These are phyloP conservation scores for Peromyscus aztecus DNA, from an alignment of 2,797 vertebrate genomes.

Conservation along the genomic window DNA sequence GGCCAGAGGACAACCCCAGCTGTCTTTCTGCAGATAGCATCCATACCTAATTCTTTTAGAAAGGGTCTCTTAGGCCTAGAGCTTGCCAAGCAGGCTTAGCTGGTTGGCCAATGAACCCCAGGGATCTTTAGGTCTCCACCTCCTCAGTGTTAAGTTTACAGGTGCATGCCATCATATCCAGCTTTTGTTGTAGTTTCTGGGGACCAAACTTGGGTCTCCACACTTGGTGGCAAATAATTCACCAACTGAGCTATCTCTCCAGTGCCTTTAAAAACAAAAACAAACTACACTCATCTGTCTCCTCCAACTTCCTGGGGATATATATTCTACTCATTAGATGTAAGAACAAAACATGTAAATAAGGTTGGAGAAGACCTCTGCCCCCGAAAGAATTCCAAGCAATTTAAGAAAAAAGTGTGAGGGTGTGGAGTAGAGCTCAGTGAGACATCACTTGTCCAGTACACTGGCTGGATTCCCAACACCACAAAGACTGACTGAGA, in stretches of 20 bases:
- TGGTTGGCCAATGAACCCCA: background rate
- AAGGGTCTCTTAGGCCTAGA: background rate
- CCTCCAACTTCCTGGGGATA: background rate
- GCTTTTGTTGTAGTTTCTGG: background rate
- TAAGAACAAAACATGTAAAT: background rate
- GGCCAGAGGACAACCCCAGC: background rate
- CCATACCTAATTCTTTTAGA: background rate
- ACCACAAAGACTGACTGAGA: background rate
- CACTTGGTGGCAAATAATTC: background rate
- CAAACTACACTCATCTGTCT: background rate
- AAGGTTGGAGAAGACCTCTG: background rate
- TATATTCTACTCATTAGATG: background rate
- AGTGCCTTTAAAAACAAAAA: background rate
- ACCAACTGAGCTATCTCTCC: background rate
- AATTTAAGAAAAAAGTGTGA: background rate
- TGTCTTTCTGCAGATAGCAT: background rate
- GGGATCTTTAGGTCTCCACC: background rate
- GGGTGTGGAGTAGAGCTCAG: background rate
- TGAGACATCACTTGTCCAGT: background rate
- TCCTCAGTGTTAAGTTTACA: background rate
- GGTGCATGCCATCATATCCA: background rate
- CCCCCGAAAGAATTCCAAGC: background rate
- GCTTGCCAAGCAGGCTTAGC: background rate
- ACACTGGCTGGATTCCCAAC: background rate
- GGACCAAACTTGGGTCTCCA: background rate